Evolutionary conservation across 2,797 vertebrate genomes (phyloP), one percentile per base, ranked within the genome.

Genomic region (Sebastes taczanowskii): DNA sequence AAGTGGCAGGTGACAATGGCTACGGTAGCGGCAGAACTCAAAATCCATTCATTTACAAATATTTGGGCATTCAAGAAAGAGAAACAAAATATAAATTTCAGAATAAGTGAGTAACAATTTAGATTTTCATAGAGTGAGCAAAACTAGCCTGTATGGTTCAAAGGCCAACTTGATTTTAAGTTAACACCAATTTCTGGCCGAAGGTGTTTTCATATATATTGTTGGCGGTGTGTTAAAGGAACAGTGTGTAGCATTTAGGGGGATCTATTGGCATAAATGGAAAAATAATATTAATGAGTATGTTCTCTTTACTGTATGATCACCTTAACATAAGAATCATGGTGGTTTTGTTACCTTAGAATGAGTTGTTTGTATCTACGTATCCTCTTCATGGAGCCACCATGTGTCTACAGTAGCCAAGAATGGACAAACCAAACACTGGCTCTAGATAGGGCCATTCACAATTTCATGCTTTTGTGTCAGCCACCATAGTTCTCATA

Each of bases 401-500:
- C 42, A 46, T 46, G 42, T 46, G 0, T 46, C 42, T 46, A 46
- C 14, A 46, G 14, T 46, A 46, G 42, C 6, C 14, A 16, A 0
- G 14, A 46, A 46, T 46, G 14, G 42, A 46, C 42, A 46, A 18
- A 46, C 14, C 42, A 46, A 46, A 46, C 42, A 46, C 42, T 16
- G 0, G 6, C 42, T 46, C 3, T 46, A 18, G 16, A 46, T 46
- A 46, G 16, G 42, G 14, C 16, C 42, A 46, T 46, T 46, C 42
- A 18, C 3, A 0, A 16, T 46, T 7, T 46, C 42, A 46, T 42
- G 38, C 14, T 42, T 42, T 42, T 0, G 38, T 0, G 6, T 46
- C 42, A 0, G 42, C 42, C 42, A 46, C 42, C 6, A 0, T 46
- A 0, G 0, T 46, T 46, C 42, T 0, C 42, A 0, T 46, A 46